Conservation (phyloP, 1,140 invertebrate genomes). For the Aphidius gifuensis region DNA sequence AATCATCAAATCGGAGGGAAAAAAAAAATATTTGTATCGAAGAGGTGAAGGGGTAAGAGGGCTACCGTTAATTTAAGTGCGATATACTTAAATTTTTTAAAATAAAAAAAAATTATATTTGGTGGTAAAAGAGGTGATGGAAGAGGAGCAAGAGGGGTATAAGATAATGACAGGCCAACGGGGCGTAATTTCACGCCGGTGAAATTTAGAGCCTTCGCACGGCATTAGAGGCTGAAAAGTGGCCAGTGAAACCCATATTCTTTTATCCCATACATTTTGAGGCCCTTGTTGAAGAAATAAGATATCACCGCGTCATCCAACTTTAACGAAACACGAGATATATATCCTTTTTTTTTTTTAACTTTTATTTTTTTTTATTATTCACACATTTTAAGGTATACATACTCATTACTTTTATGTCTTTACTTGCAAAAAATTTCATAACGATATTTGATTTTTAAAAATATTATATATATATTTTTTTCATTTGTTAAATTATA, state of each 20-base stretch:
- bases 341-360: background rate
- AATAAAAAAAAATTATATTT: no score
- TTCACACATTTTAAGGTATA: no score
- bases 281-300: no score
- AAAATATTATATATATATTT: no score
- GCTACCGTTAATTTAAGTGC: constrained; percentile 20
- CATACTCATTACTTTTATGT: no score
- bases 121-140: background rate
- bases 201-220: constrained; percentile 28
- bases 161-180: constrained; percentile 28
- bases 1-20: no score
- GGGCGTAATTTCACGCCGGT: constrained; percentile 28
- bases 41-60: background rate
- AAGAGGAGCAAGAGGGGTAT: background rate
- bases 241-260: constrained; percentile 10
- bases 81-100: background rate
- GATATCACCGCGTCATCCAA: no score
- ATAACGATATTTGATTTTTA: no score
- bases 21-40: constrained; percentile 22
- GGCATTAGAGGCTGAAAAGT: constrained; percentile 24
- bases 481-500: no score
- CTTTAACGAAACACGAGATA: background rate
- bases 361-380: background rate
- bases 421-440: no score
- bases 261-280: background rate